Evolutionary conservation across 2,888 invertebrate genomes (phyloP).

Genomic region (Agapetus fuscipes): DNA sequence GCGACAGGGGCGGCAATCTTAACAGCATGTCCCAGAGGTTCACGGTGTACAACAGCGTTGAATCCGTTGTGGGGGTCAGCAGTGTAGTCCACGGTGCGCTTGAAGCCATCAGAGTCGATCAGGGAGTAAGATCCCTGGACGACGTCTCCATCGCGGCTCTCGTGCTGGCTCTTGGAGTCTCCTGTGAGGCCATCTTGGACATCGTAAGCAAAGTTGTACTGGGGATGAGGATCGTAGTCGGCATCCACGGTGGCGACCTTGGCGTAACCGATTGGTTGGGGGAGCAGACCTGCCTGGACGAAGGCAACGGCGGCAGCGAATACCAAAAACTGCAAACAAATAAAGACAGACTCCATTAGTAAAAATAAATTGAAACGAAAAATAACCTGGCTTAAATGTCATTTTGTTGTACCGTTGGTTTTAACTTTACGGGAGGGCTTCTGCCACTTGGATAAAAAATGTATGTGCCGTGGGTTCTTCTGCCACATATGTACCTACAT

Average conservation of each 20-base stretch:
- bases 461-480: no score
- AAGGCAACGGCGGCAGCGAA: conserved; percentile 24
- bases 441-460: no score
- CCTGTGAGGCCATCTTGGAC: conserved; percentile 46
- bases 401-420: no score
- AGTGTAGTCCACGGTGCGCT: conserved; percentile 38
- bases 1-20: conserved; percentile 16
- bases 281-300: conserved; percentile 22
- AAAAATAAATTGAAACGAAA: not conserved
- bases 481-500: no score
- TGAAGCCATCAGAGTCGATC: conserved; percentile 38
- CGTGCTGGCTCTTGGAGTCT: conserved; percentile 38
- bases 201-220: conserved; percentile 30
- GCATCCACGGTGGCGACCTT: conserved; percentile 26
- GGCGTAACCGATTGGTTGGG: conserved; percentile 22
- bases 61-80: conserved; percentile 44
- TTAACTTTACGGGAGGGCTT: no score
- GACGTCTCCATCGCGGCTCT: conserved; percentile 33
- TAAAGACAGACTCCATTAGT: not conserved
- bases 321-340: conserved; percentile 23
- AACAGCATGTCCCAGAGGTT: conserved; percentile 26
- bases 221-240: conserved; percentile 20
- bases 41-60: conserved; percentile 41
- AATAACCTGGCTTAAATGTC: no score
- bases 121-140: conserved; percentile 38